Conservation (phyloP, 2,113 vertebrate genomes). For the Notiomystis cincta region DNA sequence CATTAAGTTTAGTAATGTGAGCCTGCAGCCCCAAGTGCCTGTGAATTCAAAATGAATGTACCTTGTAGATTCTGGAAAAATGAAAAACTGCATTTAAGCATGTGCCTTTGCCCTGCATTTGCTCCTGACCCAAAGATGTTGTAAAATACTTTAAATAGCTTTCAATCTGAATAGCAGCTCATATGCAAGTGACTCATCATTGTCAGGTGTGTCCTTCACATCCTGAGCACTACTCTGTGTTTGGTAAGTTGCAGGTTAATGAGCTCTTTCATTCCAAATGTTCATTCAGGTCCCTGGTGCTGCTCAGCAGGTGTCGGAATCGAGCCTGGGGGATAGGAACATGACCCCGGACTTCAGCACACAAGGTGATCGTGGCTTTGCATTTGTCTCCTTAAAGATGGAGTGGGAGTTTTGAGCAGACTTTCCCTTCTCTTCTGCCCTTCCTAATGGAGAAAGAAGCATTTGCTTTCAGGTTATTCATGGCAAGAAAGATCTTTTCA, state of each 20-base stretch:
- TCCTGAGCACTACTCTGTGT: fast-evolving
- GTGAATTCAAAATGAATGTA: not conserved
- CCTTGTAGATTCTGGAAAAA: not conserved
- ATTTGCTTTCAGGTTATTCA: not conserved
- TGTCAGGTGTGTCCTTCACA: not conserved
- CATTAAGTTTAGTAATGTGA: not conserved
- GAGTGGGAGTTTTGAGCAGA: not conserved
- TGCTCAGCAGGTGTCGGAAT: conserved; percentile 78
- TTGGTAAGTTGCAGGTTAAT: not conserved
- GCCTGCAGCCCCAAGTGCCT: not conserved
- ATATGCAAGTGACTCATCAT: not conserved
- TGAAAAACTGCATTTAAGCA: not conserved
- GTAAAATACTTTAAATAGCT: not conserved
- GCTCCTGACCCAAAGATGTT: not conserved
- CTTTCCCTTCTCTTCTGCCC: not conserved
- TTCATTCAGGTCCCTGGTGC: conserved; percentile 72
- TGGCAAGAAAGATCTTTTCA: not conserved
- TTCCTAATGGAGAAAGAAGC: not conserved
- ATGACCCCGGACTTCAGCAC: conserved; percentile 77
- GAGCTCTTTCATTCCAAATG: not conserved
- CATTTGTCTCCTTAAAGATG: not conserved
- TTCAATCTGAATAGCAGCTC: not conserved
- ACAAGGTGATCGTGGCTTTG: conserved; percentile 75
- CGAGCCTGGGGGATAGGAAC: conserved; percentile 80
- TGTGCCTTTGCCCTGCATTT: not conserved